These are phyloP conservation scores for Sebastes vulpes DNA, from an alignment of 2,797 vertebrate species.

Conservation along the genomic window DNA sequence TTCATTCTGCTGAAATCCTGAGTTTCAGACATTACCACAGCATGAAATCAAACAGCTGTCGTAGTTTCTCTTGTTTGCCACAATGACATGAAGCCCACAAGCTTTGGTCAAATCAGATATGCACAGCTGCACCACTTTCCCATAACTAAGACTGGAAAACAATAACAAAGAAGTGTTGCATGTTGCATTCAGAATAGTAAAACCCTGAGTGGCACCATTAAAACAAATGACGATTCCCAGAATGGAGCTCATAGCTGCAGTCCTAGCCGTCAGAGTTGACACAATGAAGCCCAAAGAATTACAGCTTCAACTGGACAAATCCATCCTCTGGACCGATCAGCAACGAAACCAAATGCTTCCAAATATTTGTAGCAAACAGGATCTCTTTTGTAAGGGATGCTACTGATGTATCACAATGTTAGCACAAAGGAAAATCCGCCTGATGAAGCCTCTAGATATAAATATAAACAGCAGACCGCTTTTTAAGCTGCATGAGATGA, in stretches of 20 bases:
- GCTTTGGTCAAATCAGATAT: not conserved
- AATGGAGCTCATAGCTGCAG: not conserved
- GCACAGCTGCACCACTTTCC: not conserved
- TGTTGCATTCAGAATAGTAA: not conserved
- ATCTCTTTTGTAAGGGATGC: not conserved
- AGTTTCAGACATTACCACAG: slow-evolving; percentile 28
- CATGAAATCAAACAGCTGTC: slow-evolving; percentile 51
- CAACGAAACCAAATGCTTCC: not conserved
- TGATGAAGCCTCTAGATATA: not conserved
- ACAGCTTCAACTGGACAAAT: not conserved
- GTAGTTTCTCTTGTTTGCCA: slow-evolving; percentile 52
- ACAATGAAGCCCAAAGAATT: not conserved
- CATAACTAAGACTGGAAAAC: not conserved
- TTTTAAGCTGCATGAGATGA: not conserved
- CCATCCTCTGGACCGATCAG: not conserved
- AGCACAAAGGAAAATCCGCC: not conserved
- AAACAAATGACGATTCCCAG: not conserved
- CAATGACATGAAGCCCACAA: slow-evolving; percentile 12
- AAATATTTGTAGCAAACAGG: not conserved
- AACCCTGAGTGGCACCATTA: not conserved
- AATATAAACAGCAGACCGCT: not conserved
- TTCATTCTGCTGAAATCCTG: slow-evolving; percentile 32
- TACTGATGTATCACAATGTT: not conserved
- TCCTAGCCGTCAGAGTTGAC: not conserved
- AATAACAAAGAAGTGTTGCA: not conserved